A percentile compares a stretch with the other conserved stretches of the same genome.
phyloP scores from a whole-genome alignment of 2,113 vertebrate species.

The Trogon surrucura region DNA sequence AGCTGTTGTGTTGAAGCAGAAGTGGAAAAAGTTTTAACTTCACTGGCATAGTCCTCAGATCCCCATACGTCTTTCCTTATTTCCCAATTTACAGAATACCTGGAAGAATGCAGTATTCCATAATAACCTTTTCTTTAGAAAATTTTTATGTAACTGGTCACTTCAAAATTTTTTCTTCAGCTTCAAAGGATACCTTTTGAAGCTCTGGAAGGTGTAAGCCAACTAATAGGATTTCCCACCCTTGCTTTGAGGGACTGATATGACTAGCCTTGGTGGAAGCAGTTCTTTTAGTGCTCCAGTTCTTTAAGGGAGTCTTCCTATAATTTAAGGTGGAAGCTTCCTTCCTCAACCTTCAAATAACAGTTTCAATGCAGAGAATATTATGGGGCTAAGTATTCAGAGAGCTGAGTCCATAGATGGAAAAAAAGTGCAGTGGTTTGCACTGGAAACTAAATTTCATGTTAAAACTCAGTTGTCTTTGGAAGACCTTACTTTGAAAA shows the following conservation, averaged over 20 bases:
- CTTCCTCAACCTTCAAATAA: neutral
- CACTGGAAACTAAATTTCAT: neutral
- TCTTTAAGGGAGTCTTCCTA: neutral
- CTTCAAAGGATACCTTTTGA: conserved; percentile 28
- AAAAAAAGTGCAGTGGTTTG: neutral
- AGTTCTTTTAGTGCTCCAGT: neutral
- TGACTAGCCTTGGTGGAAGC: neutral
- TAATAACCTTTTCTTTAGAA: neutral
- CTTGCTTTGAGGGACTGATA: neutral
- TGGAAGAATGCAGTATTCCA: neutral
- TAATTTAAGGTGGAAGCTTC: neutral
- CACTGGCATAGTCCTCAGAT: neutral
- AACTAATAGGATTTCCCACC: neutral
- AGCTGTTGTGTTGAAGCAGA: neutral
- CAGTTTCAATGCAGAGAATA: neutral
- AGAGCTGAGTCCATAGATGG: neutral
- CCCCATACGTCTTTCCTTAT: neutral
- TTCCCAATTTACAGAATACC: neutral
- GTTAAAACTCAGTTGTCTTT: neutral
- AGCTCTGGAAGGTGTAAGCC: neutral
- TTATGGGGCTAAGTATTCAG: neutral
- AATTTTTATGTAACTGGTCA: neutral
- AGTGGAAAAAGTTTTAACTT: neutral
- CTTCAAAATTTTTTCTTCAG: neutral
- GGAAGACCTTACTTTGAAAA: neutral